Evolutionary conservation across 2,797 vertebrate species (phyloP).

Genomic region (Oreonectes daqikongensis): DNA sequence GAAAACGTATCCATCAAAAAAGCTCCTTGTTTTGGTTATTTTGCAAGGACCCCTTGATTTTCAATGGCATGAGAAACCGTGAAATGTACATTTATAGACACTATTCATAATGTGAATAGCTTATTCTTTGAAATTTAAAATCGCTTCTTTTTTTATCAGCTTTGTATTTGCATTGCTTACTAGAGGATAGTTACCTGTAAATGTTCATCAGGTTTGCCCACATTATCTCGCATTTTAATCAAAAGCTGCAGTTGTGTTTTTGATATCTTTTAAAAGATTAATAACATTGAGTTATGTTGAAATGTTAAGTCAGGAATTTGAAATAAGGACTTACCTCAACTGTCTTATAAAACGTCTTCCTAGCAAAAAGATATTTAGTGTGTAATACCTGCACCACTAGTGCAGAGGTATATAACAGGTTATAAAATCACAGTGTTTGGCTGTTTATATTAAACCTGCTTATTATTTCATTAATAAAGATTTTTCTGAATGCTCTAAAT

Average conservation of each 20-base stretch:
- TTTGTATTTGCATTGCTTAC: not conserved
- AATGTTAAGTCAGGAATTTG: not conserved
- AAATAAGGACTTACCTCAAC: not conserved
- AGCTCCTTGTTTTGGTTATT: too few species aligned
- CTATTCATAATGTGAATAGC: not conserved
- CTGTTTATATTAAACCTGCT: too few species aligned
- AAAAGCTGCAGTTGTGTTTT: not conserved
- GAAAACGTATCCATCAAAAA: not conserved
- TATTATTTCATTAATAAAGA: too few species aligned
- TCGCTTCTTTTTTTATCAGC: not conserved
- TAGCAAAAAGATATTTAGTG: not conserved
- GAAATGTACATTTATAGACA: too few species aligned
- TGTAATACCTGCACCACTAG: too few species aligned
- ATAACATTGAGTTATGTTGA: not conserved
- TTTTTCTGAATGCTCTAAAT: not conserved
- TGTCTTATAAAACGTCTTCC: not conserved
- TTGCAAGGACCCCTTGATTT: not conserved
- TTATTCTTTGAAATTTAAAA: not conserved
- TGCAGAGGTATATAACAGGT: too few species aligned
- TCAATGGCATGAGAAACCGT: not conserved
- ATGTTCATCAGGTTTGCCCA: not conserved
- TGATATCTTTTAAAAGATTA: not conserved
- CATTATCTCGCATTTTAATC: not conserved
- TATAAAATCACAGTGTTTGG: too few species aligned
- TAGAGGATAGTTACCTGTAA: not conserved